Evolutionary conservation across 2,797 vertebrate genomes (phyloP), one percentile per base, ranked within the genome.

Genomic region (Epinephelus malabaricus): DNA sequence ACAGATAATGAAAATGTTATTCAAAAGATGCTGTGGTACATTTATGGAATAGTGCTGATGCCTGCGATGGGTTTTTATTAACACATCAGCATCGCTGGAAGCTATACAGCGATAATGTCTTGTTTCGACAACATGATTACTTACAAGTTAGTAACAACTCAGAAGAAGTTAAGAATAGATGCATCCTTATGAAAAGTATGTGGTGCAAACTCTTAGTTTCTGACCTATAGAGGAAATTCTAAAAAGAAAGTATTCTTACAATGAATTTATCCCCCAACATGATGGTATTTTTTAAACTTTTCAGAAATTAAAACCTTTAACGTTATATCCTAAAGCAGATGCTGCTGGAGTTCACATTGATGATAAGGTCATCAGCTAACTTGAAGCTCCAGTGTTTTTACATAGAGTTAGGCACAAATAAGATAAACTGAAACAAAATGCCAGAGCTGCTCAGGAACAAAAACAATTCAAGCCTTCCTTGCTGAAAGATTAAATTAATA

Each of bases 61-160:
- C 21, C 27, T 63, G 2, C 43, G 50, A 81, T 59, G 40, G 19
- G 19, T 19, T 75, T 65, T 59, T 82, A 49, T 82, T 86, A 58
- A 46, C 27, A 63, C 60, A 60, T 79, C 19, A 78, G n/a, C 46
- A 59, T 70, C 1, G 34, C 71, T 67, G 34, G 50, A 61, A 65
- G 68, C 64, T 70, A 56, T 14, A 38, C 6, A 45, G 58, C 9
- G 15, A 66, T 73, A 66, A 50, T 43, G 49, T 76, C 21, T 63
- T 19, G 18, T 27, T 54, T 62, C n/a, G 51, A 82, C 23, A 73
- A 60, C 50, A 51, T 45, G 6, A 78, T 73, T 75, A 55, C 19
- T 40, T 63, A 23, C n/a, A 56, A 49, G 34, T 55, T 78, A 59
- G 11, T 15, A 1, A 30, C 7, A 65, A 50, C 25, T 64, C 25